Base-by-base conservation (phyloP, 92 coral and sea anemone genomes). In the Paragorgia papillata region DNA sequence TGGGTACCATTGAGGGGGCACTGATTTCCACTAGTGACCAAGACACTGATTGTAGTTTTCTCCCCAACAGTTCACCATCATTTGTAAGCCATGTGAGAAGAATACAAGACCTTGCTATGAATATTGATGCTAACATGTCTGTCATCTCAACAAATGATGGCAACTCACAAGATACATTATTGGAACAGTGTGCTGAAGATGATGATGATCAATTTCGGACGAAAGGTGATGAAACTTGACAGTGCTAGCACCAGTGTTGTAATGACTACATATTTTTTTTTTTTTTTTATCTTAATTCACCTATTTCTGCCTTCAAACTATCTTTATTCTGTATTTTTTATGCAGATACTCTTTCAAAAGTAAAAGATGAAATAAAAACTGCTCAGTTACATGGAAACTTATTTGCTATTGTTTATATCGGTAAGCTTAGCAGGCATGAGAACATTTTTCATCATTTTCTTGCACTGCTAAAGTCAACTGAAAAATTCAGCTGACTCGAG, bases 351-450 rank as follows among this genome's bases (percentile, higher is more conserved):
- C 76, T 90, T 27, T 33, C 79, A 74, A 84, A 85, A 62, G 97
- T 94, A 33, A 85, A 82, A 82, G 86, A 85, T 66, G 97, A 90
- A 71, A 85, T 89, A 49, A 24, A 67, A 22, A 82, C 57, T 27
- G 88, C 90, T 39, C 85, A 55, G 25, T 66, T 50, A 3, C 80
- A 83, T 88, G 97, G 94, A 54, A 80, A 90, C 65, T 80, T 90
- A 50, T 94, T 94, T 90, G 98, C 98, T 35, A 84, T 94, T 4
- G 89, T 94, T 41, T 81, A 94, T 81, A 86, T 94, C 44, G 97
- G 98, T 88, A 43, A 84, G 29, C 9, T 55, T 2, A 19, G 61
- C 61, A 55, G 19, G 22, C 24, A 55, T 55, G 9, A 55, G n/a
- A n/a, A n/a, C n/a, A n/a, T n/a, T n/a, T n/a, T n/a, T n/a, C n/a